phyloP scores from a whole-genome alignment of 2,888 invertebrate species.

The Schizaphis graminum region DNA sequence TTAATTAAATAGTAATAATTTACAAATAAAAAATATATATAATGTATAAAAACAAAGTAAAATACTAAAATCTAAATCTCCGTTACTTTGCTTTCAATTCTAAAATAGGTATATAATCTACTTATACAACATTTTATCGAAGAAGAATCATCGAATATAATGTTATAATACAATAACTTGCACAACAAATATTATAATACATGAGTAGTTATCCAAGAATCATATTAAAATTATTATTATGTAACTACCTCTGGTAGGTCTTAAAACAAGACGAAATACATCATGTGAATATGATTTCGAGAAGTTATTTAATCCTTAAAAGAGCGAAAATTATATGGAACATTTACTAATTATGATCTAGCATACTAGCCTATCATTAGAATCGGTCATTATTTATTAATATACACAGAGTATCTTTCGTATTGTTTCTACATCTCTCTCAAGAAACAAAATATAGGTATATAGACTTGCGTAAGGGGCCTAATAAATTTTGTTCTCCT shows the following conservation, averaged over 20 bases:
- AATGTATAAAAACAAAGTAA: background rate
- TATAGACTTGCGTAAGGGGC: background rate
- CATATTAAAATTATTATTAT: background rate
- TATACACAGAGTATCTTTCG: constrained; percentile 4
- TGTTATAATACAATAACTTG: background rate
- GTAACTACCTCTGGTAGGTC: background rate
- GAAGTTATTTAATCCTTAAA: background rate
- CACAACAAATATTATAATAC: background rate
- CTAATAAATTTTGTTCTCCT: background rate
- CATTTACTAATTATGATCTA: constrained; percentile 49
- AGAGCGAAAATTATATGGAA: constrained; percentile 38
- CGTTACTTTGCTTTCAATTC: background rate
- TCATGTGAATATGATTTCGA: constrained; percentile 35
- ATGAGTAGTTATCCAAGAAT: background rate
- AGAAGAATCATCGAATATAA: background rate
- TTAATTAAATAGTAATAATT: background rate
- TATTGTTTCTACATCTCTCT: constrained; percentile 3
- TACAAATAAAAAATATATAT: background rate
- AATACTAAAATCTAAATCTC: background rate
- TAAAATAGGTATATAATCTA: background rate
- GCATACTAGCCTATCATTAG: constrained; percentile 46
- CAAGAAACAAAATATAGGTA: background rate
- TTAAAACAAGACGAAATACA: constrained; percentile 24
- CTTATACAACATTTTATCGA: background rate
- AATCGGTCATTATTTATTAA: constrained; percentile 38